phyloP scores from a whole-genome alignment of 2,888 invertebrate species.

The Operophtera brumata region DNA sequence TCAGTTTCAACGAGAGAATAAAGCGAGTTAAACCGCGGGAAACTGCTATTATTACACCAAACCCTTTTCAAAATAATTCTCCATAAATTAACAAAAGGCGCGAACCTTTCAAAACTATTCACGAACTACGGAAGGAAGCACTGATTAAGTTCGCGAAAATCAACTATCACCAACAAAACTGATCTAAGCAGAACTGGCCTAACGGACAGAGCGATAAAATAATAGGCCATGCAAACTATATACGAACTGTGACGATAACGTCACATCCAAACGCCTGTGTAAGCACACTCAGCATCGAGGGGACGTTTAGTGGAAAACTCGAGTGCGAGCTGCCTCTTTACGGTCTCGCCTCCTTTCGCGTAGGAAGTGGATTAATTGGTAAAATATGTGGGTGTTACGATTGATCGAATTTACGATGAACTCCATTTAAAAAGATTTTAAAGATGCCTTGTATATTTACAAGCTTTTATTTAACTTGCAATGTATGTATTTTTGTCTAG shows the following conservation, averaged over 20 bases:
- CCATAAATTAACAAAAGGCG: too few relatives aligned
- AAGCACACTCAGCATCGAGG: slow-evolving; percentile 14
- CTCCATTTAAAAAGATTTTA: too few relatives aligned
- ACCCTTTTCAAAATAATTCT: too few relatives aligned
- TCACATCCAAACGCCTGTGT: slow-evolving; percentile 10
- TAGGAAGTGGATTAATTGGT: slow-evolving; percentile 16
- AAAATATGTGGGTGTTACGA: slow-evolving; percentile 7
- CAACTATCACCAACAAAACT: slow-evolving; percentile 3
- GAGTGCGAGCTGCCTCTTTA: slow-evolving; percentile 14
- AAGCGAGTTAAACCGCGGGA: too few relatives aligned
- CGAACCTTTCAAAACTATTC: too few relatives aligned
- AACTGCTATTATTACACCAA: too few relatives aligned
- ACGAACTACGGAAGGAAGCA: not conserved
- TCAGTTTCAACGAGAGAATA: too few relatives aligned
- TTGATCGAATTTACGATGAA: not conserved
- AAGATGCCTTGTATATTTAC: too few relatives aligned
- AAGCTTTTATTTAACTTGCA: too few relatives aligned
- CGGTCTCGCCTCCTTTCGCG: slow-evolving; percentile 17
- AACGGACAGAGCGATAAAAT: slow-evolving; percentile 9
- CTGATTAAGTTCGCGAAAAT: slow-evolving; percentile 7
- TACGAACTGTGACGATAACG: slow-evolving; percentile 13
- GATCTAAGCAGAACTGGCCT: not conserved
- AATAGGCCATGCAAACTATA: too few relatives aligned
- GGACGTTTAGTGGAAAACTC: slow-evolving; percentile 23
- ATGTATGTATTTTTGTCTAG: too few relatives aligned